phyloP scores from a whole-genome alignment of 2,113 vertebrate species.

The Dipodomys merriami region DNA sequence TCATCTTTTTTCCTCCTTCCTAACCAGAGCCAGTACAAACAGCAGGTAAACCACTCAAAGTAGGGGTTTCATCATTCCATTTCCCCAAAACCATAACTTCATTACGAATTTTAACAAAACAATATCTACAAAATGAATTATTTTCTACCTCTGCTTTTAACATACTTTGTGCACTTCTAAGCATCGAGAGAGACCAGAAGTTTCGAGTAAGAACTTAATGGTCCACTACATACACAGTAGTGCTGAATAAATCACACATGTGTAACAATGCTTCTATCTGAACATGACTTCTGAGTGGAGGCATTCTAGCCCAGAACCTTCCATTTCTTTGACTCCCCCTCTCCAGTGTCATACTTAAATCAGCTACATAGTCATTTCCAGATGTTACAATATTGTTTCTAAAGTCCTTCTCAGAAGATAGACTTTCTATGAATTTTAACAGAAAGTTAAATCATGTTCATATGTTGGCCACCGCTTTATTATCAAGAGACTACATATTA shows the following conservation, averaged over 20 bases:
- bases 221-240: slow-evolving; percentile 66
- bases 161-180: too few species aligned
- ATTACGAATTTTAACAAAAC: too few species aligned
- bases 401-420: slow-evolving; percentile 56
- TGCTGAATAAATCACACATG: slow-evolving; percentile 66
- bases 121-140: too few species aligned
- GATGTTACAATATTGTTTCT: slow-evolving; percentile 10
- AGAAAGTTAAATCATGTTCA: background rate
- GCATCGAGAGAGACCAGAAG: too few species aligned
- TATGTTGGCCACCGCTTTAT: slow-evolving; percentile 68
- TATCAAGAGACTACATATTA: slow-evolving; percentile 60
- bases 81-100: too few species aligned
- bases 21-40: too few species aligned
- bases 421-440: slow-evolving; percentile 58
- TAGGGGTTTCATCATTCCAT: too few species aligned
- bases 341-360: background rate
- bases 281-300: slow-evolving; percentile 48
- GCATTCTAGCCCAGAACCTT: background rate
- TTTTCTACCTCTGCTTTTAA: too few species aligned
- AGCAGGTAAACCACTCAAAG: too few species aligned
- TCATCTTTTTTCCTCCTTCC: too few species aligned
- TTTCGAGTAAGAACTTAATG: slow-evolving; percentile 64
- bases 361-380: background rate
- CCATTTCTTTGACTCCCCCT: background rate
- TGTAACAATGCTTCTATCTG: slow-evolving; percentile 49